Evolutionary conservation across 2,113 vertebrate species (phyloP), one percentile per base, ranked within the genome.

Genomic region (Tupaia chinensis): DNA sequence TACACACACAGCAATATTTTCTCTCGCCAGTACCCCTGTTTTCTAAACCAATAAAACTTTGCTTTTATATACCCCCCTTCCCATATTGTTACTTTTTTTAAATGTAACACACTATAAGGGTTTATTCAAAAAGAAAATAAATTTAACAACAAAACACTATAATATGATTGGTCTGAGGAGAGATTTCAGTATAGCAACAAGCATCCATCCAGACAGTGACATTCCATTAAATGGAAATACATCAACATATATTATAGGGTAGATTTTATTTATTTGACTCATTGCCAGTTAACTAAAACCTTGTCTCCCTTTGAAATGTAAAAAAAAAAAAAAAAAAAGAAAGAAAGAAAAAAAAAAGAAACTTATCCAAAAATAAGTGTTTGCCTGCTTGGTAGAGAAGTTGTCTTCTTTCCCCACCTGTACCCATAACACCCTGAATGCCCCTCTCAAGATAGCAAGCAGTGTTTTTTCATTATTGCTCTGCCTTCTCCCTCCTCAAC

Each of bases 71-170:
- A 44, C 81, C 25, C 29, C 60, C 13, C 29, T 89, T 89, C 61
- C 68, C 29, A 79, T 73, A 69, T 58, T 61, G 23, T 84, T 89
- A 85, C 54, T 32, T 80, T 95, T 93, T 70, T 13, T 12, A 13
- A 92, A 56, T 70, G 9, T 80, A 80, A 68, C 32, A 89, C 34
- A 32, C 84, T 82, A 0, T 65, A 89, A 79, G 87, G 29, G 22
- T 44, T 93, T 77, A 93, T 93, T 94, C 60, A 63, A 86, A 93
- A 88, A 96, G 44, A 95, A 95, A 93, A 95, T 89, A 79, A 88
- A 87, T 88, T 85, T 69, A 56, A 72, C 61, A 19, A 27, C 69
- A 95, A 93, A 91, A 86, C 73, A 86, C 74, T 94, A 23, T 53
- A 82, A 20, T 66, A 23, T 65, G 65, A 73, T 60, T 63, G 29